Conservation (phyloP, 2,888 invertebrate species). For the Quadroppia sp. region DNA sequence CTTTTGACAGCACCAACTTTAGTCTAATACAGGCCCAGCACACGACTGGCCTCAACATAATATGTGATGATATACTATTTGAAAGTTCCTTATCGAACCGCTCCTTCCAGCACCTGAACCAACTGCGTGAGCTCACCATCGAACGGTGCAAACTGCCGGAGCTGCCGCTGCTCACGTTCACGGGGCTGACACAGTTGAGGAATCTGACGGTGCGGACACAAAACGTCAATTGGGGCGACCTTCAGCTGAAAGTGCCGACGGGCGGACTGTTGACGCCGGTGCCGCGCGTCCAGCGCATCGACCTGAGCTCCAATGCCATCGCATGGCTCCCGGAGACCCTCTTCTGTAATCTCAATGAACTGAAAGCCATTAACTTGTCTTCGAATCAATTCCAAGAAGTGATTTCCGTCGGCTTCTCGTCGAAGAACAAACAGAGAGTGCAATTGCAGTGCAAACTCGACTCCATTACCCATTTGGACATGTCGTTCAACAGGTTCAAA, state of each 20-base stretch:
- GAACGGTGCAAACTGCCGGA: conserved; percentile 74
- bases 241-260: conserved; percentile 45
- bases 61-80: conserved; percentile 57
- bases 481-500: conserved; percentile 65
- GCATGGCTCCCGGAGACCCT: conserved; percentile 45
- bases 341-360: conserved; percentile 45
- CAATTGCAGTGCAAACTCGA: conserved; percentile 38
- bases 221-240: conserved; percentile 48
- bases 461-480: conserved; percentile 48
- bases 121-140: conserved; percentile 69
- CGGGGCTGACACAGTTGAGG: conserved; percentile 46
- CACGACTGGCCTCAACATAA: conserved; percentile 71
- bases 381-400: conserved; percentile 47
- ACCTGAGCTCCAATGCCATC: conserved; percentile 47
- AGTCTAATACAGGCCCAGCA: conserved; percentile 81
- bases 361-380: conserved; percentile 47
- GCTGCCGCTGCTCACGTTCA: conserved; percentile 62
- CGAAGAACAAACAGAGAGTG: conserved; percentile 40
- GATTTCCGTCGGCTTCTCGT: conserved; percentile 46
- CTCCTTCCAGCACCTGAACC: conserved; percentile 57
- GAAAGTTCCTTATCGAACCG: conserved; percentile 48
- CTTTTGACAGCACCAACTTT: conserved; percentile 80
- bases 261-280: conserved; percentile 45
- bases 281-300: conserved; percentile 45
- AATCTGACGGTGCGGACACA: conserved; percentile 47